A percentile compares a stretch with the other conserved stretches of the same genome.
These are phyloP conservation scores for Corythornis cristatus DNA, from an alignment of 2,113 vertebrate genomes.

Conservation along the genomic window DNA sequence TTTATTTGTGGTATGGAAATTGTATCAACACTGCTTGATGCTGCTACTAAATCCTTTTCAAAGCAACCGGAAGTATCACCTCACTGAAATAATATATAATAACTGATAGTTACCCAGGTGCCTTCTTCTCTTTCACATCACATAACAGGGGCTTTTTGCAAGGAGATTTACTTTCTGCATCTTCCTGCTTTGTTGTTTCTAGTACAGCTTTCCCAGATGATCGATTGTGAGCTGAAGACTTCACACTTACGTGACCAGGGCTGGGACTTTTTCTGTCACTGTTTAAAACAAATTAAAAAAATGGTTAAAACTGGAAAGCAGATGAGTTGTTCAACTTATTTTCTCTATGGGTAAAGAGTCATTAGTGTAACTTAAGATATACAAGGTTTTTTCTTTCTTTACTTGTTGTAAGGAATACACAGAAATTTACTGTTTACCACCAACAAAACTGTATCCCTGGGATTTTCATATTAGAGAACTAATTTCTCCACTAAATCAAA, in stretches of 20 bases:
- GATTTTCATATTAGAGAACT: not conserved
- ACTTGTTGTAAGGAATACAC: not conserved
- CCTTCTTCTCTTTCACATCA: constrained; percentile 72
- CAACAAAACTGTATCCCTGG: not conserved
- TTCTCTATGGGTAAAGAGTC: not conserved
- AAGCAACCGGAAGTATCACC: not conserved
- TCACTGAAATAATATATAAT: not conserved
- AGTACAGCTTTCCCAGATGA: constrained; percentile 24
- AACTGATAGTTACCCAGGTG: constrained; percentile 48
- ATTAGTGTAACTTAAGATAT: not conserved
- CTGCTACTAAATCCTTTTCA: not conserved
- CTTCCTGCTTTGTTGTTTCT: constrained; percentile 56
- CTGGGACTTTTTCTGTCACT: constrained; percentile 64
- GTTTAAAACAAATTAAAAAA: constrained; percentile 14
- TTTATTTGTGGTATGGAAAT: not conserved
- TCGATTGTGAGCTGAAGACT: constrained; percentile 25
- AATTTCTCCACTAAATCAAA: not conserved
- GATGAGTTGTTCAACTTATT: not conserved
- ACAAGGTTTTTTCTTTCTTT: not conserved
- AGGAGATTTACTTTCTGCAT: constrained; percentile 54
- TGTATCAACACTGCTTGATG: not conserved
- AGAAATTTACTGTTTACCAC: not conserved
- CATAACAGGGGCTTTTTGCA: constrained; percentile 69
- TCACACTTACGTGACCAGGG: not conserved
- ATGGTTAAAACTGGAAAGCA: not conserved